Evolutionary conservation across 2,888 invertebrate genomes (phyloP).

Genomic region (Ypsolopha scabrella): DNA sequence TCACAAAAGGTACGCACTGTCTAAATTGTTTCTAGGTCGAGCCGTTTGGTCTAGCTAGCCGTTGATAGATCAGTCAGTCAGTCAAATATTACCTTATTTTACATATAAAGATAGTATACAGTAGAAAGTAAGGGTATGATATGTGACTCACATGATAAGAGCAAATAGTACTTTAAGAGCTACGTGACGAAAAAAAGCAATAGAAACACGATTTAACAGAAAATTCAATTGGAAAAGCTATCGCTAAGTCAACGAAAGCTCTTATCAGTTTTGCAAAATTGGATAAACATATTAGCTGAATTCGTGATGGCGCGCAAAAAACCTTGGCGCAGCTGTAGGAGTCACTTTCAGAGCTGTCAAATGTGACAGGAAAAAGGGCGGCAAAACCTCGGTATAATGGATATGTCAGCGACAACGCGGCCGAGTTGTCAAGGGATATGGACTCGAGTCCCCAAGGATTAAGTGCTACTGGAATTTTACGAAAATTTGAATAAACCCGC

Average conservation of each 20-base stretch:
- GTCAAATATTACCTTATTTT: too few relatives aligned
- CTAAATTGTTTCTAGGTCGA: too few relatives aligned
- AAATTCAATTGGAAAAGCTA: too few relatives aligned
- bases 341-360: slow-evolving; percentile 66
- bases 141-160: too few relatives aligned
- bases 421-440: slow-evolving; percentile 43
- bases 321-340: slow-evolving; percentile 49
- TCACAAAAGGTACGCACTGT: too few relatives aligned
- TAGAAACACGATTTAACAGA: too few relatives aligned
- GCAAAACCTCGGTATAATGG: slow-evolving; percentile 66
- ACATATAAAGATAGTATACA: too few relatives aligned
- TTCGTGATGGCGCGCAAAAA: slow-evolving; percentile 25
- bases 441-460: slow-evolving; percentile 47
- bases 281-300: neutral
- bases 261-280: neutral
- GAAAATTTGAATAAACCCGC: slow-evolving; percentile 26
- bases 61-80: too few relatives aligned
- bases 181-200: neutral
- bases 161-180: neutral
- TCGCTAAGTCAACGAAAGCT: neutral
- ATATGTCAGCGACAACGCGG: slow-evolving; percentile 64
- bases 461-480: slow-evolving; percentile 38
- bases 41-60: too few relatives aligned
- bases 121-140: too few relatives aligned
- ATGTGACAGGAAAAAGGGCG: slow-evolving; percentile 67